Evolutionary conservation across 1,140 invertebrate species (phyloP), one percentile per base, ranked within the genome.

Genomic region (Macrocentrus cingulum): DNA sequence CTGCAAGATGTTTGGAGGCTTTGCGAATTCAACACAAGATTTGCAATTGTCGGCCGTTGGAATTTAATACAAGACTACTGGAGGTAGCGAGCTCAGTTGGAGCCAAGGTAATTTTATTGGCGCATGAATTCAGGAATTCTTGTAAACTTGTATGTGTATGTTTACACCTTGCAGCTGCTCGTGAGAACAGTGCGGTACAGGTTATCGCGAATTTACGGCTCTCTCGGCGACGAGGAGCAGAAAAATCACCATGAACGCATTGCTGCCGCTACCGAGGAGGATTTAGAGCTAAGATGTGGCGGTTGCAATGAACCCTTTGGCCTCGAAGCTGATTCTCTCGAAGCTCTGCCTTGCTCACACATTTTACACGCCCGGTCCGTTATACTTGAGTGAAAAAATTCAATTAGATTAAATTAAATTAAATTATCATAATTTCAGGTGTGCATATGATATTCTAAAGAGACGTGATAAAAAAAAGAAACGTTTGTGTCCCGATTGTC

Each of bases 61-160:
- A 92, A 72, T 91, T 92, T 71, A 92, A 92, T 72, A 91, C 88
- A 0, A 81, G 89, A 53, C 75, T 92, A 4, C 75, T 91, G 56
- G 90, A 92, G 74, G 89, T 91, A 3, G 89, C 89, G 13, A 88
- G 85, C 61, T 89, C 88, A 13, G 87, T 91, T 64, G 90, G 90
- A 9, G 87, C 90, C 22, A 91, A 91, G 84, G 89, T 88, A 67
- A 63, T 22, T 36, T 39, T 49, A 32, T 34, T 23, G 5, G 7
- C 9, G n/a, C n/a, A n/a, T n/a, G n/a, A n/a, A n/a, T n/a, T n/a
- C n/a, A n/a, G n/a, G n/a, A n/a, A n/a, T n/a, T n/a, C n/a, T n/a
- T n/a, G n/a, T n/a, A n/a, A n/a, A n/a, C n/a, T n/a, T n/a, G n/a
- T n/a, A n/a, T n/a, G n/a, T n/a, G n/a, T n/a, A n/a, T n/a, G n/a